Conservation (phyloP, 2,113 vertebrate genomes). For the Anas platyrhynchos region DNA sequence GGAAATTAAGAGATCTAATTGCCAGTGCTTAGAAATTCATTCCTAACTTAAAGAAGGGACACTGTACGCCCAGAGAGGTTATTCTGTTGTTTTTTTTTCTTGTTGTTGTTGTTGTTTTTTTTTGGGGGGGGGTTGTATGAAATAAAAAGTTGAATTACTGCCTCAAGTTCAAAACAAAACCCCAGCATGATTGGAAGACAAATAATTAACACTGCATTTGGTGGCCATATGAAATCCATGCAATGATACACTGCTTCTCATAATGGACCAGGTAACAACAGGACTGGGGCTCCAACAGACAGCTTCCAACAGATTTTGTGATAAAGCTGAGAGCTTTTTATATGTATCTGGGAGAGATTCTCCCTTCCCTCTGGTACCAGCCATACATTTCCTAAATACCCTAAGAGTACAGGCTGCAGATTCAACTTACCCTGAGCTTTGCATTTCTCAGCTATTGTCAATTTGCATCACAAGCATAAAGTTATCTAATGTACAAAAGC, state of each 20-base stretch:
- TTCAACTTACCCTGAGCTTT: conserved; percentile 44
- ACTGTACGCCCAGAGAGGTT: not conserved
- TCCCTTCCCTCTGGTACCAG: fast-evolving
- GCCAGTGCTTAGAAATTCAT: not conserved
- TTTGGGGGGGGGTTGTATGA: not conserved
- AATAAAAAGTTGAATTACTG: not conserved
- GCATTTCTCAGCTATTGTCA: conserved; percentile 55
- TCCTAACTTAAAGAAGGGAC: not conserved
- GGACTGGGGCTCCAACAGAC: not conserved
- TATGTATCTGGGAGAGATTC: not conserved
- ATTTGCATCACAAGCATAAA: conserved; percentile 62
- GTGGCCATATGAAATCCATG: not conserved
- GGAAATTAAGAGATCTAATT: not conserved
- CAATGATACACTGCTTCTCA: not conserved
- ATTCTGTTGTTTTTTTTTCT: fast-evolving
- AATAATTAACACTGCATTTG: not conserved
- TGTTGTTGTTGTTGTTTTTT: too few relatives aligned
- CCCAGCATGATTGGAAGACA: not conserved
- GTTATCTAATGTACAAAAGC: conserved; percentile 60
- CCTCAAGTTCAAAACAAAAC: not conserved
- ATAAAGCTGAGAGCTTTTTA: not conserved
- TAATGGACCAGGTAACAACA: not conserved
- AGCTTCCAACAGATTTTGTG: not conserved
- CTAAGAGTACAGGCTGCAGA: not conserved
- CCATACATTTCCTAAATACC: not conserved